These are phyloP conservation scores for Lochmaea capreae DNA, from an alignment of 2,888 invertebrate genomes.

Conservation along the genomic window DNA sequence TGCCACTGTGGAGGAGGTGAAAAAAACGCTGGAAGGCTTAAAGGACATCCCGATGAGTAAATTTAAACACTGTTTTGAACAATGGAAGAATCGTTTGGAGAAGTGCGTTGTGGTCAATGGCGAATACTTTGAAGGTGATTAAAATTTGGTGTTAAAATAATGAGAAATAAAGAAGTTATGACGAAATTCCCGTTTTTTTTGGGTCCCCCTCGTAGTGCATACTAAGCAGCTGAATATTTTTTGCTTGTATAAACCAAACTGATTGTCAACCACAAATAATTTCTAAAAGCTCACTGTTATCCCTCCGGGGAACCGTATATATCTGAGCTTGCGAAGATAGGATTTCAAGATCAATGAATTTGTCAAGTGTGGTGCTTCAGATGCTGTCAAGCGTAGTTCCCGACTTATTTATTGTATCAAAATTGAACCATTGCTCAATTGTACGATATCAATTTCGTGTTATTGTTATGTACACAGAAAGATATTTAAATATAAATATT, in stretches of 20 bases:
- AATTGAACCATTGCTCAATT: constrained; percentile 29
- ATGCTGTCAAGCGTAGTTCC: constrained; percentile 18
- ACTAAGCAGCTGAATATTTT: background rate
- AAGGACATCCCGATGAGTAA: too few relatives aligned
- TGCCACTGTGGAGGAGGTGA: too few relatives aligned
- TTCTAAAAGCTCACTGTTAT: constrained; percentile 22
- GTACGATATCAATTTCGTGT: background rate
- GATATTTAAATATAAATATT: too few relatives aligned
- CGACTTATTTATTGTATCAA: background rate
- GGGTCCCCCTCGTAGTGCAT: background rate
- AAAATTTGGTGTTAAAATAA: too few relatives aligned
- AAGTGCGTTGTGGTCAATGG: too few relatives aligned
- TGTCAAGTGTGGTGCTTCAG: constrained; percentile 31
- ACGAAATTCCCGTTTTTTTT: too few relatives aligned
- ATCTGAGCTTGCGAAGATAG: constrained; percentile 27
- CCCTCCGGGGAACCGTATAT: constrained; percentile 21
- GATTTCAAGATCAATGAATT: constrained; percentile 40
- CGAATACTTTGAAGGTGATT: too few relatives aligned
- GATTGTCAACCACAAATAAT: constrained; percentile 20
- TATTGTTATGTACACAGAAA: background rate
- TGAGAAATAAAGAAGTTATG: too few relatives aligned
- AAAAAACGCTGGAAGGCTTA: too few relatives aligned
- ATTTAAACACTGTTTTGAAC: too few relatives aligned
- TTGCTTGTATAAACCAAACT: constrained; percentile 4
- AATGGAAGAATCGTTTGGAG: too few relatives aligned